A percentile compares a stretch with the other conserved stretches of the same genome.
Evolutionary conservation across 2,113 vertebrate species (phyloP).

Genomic region (Catharus fuscescens): DNA sequence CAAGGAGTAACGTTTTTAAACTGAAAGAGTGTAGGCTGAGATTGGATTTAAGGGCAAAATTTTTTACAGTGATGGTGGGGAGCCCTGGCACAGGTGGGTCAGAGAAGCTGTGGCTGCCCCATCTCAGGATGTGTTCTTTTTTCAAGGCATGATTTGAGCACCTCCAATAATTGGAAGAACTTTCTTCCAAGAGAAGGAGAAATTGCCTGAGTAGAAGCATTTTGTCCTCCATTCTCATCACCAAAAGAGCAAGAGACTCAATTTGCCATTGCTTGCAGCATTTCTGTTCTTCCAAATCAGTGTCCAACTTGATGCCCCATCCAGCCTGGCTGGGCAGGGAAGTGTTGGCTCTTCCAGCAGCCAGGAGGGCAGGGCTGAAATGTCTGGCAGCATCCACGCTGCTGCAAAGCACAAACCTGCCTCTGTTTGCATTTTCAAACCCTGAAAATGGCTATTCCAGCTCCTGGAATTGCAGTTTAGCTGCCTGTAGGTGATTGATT

Average conservation of each 20-base stretch:
- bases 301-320: neutral
- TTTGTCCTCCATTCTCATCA: neutral
- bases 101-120: neutral
- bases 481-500: neutral
- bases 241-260: neutral
- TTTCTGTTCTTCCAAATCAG: neutral
- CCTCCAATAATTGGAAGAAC: neutral
- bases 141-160: neutral
- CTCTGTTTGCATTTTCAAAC: neutral
- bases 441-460: neutral
- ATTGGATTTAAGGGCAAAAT: neutral
- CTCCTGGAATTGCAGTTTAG: neutral
- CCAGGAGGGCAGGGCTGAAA: neutral
- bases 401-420: neutral
- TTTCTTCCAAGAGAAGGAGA: neutral
- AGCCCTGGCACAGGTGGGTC: neutral
- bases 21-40: fast-evolving
- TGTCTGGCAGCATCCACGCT: neutral
- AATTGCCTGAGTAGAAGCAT: neutral
- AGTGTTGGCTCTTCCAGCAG: neutral
- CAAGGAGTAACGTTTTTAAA: neutral
- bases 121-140: neutral
- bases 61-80: fast-evolving
- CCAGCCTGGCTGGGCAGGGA: neutral
- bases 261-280: neutral